Base-by-base conservation (phyloP, 2,113 vertebrate species). In the Neomonachus schauinslandi region DNA sequence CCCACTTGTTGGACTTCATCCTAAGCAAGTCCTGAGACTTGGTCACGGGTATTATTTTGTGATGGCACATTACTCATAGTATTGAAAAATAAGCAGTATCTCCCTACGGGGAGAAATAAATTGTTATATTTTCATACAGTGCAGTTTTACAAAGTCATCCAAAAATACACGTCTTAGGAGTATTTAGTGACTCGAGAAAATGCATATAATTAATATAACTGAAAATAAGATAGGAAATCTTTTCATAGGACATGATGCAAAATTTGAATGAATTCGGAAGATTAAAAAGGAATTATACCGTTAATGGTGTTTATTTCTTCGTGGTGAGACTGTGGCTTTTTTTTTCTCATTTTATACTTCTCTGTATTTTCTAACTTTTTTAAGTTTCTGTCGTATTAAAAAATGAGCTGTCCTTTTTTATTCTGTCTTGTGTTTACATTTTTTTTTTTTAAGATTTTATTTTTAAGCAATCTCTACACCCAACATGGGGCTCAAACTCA, bases 51-150 rank as follows among this genome's bases (percentile, higher is more conserved):
- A 9, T 0, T 3, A 2, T 24, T 53, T 36, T 8, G 7, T 74
- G 36, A 57, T 26, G 2, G 2, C 61, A 31, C 4, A 0, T 61
- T 46, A 14, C 33, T 80, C 28, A 7, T 2, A 5, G 55, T 18
- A 72, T 46, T 90, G 65, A 36, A n/a, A 81, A 18, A 67, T 21
- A 16, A 39, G 72, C 7, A 1, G 6, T 39, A 2, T 4, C 5
- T 83, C 5, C n/a, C 31, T 92, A 0, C 5, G 9, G 31, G 12
- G 33, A 24, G 12, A 53, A 72, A 28, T 61, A 81, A 81, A 28
- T 7, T 49, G 33, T n/a, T 11, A 4, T 84, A 26, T 46, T 51
- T 82, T 82, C 89, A 7, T 39, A 33, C 15, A 26, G 81, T 83
- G 61, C 26, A 19, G 18, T 77, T 94, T 89, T n/a, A 57, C 19